Percentiles rank a stretch among this genome's conserved stretches.
These are phyloP conservation scores for Scaptomyza pallida DNA, from an alignment of 1,140 invertebrate genomes.

Conservation along the genomic window DNA sequence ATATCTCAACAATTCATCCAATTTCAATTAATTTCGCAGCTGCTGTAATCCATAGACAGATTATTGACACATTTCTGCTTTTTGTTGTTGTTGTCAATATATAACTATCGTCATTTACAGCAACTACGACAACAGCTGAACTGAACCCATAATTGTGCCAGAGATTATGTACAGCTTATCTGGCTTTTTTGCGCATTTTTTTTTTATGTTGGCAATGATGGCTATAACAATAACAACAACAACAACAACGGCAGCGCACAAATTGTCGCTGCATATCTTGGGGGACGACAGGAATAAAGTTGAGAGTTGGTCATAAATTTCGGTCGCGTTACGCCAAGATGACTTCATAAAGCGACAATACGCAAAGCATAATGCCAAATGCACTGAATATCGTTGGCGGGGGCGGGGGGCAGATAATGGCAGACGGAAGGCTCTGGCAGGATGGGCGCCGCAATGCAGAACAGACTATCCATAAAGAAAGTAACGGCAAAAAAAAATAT, in stretches of 20 bases:
- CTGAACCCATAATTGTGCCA: constrained; percentile 33
- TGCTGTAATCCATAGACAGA: constrained; percentile 23
- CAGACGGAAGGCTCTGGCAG: constrained; percentile 20
- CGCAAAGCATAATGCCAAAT: constrained; percentile 79
- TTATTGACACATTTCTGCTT: constrained; percentile 1
- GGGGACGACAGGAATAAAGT: constrained; percentile 76
- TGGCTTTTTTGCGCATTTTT: constrained; percentile 41
- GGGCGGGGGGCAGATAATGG: background rate
- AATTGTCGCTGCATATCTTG: constrained; percentile 63
- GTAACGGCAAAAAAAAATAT: constrained; percentile 58
- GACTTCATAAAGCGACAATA: constrained; percentile 82
- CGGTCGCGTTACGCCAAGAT: constrained; percentile 79
- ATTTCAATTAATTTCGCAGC: constrained; percentile 25
- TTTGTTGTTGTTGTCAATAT: background rate
- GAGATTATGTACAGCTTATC: constrained; percentile 34
- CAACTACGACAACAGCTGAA: too few species aligned
- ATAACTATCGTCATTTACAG: constrained; percentile 1
- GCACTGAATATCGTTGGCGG: constrained; percentile 30
- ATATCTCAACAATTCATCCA: constrained; percentile 11
- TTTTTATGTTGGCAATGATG: constrained; percentile 2
- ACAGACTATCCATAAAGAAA: constrained; percentile 1
- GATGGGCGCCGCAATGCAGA: constrained; percentile 60
- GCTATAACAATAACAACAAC: constrained; percentile 1
- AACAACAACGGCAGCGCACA: constrained; percentile 24
- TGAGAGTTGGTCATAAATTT: constrained; percentile 81